These are phyloP conservation scores for Dasysyrphus tricinctus DNA, from an alignment of 2,888 invertebrate species.

Conservation along the genomic window DNA sequence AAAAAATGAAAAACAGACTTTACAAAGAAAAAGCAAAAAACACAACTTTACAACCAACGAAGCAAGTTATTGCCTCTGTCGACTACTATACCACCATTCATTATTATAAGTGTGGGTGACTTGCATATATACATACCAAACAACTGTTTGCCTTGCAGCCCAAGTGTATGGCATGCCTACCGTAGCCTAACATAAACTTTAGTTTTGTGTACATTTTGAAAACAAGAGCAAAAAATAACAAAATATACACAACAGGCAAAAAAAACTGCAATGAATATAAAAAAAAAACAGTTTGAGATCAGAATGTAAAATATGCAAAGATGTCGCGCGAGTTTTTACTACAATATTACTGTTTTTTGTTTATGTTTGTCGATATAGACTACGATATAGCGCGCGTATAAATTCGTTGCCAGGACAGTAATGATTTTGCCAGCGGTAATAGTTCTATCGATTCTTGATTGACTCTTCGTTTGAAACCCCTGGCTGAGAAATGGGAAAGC, in stretches of 20 bases:
- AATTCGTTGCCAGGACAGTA: slow-evolving; percentile 50
- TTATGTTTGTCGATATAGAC: slow-evolving; percentile 30
- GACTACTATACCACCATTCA: slow-evolving; percentile 53
- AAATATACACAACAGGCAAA: slow-evolving; percentile 1
- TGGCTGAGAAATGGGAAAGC: not conserved
- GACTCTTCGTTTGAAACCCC: slow-evolving; percentile 36
- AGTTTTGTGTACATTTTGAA: slow-evolving; percentile 61
- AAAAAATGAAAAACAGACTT: slow-evolving; percentile 14
- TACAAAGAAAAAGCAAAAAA: slow-evolving; percentile 20
- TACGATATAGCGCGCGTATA: slow-evolving; percentile 1
- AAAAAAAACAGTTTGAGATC: slow-evolving; percentile 62
- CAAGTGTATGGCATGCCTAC: slow-evolving; percentile 46
- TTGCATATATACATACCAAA: slow-evolving; percentile 10
- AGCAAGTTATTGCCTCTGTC: slow-evolving; percentile 67
- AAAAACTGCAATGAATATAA: not conserved
- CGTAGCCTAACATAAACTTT: slow-evolving; percentile 69
- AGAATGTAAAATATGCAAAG: slow-evolving; percentile 68
- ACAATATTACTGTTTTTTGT: slow-evolving; percentile 38
- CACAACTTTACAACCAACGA: slow-evolving; percentile 61
- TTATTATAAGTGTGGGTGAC: slow-evolving; percentile 36
- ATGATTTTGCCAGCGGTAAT: slow-evolving; percentile 61
- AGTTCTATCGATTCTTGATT: slow-evolving; percentile 69
- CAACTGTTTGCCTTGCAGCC: slow-evolving; percentile 20
- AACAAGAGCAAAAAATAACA: slow-evolving; percentile 32
- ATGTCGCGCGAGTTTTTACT: slow-evolving; percentile 57